A percentile compares a stretch with the other conserved stretches of the same genome.
These are phyloP conservation scores for Drosophila nr. medialis DNA, from an alignment of 2,888 invertebrate species.

Conservation along the genomic window DNA sequence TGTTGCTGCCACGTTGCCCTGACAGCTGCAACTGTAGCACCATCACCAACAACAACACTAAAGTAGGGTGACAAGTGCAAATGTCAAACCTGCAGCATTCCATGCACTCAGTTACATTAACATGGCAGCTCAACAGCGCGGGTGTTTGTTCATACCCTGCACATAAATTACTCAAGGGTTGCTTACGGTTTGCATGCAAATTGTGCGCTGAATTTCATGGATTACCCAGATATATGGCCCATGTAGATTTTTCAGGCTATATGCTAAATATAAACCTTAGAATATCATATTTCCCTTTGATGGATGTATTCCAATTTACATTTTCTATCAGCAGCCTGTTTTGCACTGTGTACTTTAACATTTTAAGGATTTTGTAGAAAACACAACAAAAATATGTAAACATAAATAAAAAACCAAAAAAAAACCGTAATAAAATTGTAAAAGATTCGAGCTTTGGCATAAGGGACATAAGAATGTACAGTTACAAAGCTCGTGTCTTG, in stretches of 20 bases:
- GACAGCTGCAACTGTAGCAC: conserved; percentile 31
- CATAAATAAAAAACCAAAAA: background rate
- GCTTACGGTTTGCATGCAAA: background rate
- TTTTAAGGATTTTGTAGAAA: background rate
- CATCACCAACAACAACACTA: conserved; percentile 36
- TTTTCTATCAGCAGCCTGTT: background rate
- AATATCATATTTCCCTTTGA: background rate
- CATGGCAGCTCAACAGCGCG: conserved; percentile 41
- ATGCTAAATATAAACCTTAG: background rate
- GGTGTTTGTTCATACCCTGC: conserved; percentile 39
- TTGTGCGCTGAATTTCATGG: background rate
- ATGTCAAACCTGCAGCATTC: conserved; percentile 56
- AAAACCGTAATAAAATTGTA: background rate
- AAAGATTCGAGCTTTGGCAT: background rate
- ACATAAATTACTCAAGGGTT: background rate
- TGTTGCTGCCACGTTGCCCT: conserved; percentile 43
- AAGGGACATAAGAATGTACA: background rate
- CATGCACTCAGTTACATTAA: conserved; percentile 53
- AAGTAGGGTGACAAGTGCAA: conserved; percentile 57
- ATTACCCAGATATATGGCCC: background rate
- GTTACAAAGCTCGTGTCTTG: background rate
- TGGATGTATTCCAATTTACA: background rate
- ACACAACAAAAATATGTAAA: background rate
- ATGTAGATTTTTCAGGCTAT: background rate
- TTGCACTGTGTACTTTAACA: background rate